Evolutionary conservation across 2,797 vertebrate species (phyloP).

Genomic region (Onychomys arenicola): DNA sequence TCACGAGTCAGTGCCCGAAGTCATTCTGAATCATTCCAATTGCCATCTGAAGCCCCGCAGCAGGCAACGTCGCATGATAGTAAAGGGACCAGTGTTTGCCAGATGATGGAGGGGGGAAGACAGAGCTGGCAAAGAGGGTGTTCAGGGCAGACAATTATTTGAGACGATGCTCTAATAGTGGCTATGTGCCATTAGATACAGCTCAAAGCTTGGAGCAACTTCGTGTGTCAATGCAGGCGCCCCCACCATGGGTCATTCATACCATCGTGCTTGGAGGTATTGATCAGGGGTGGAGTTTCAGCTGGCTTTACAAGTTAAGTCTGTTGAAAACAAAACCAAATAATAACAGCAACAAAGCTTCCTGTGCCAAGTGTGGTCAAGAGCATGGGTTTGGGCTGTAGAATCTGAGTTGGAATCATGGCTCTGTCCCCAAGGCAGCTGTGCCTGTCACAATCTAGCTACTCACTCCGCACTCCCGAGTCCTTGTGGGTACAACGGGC

Average conservation of each 20-base stretch:
- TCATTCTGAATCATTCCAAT: not conserved
- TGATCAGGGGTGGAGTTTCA: not conserved
- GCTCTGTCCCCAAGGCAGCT: not conserved
- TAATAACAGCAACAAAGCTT: not conserved
- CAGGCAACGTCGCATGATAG: not conserved
- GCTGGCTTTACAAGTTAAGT: not conserved
- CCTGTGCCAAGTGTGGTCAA: not conserved
- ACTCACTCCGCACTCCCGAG: not conserved
- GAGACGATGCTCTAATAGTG: not conserved
- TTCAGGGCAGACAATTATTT: not conserved
- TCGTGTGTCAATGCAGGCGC: not conserved
- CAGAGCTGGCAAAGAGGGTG: not conserved
- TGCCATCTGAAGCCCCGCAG: not conserved
- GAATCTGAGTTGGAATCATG: not conserved
- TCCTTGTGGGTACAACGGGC: not conserved
- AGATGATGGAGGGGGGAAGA: not conserved
- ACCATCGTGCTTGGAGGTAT: not conserved
- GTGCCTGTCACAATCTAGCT: not conserved
- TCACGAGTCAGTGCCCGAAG: not conserved
- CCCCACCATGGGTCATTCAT: not conserved
- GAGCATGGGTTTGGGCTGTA: not conserved
- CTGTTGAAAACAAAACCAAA: slow-evolving; percentile 4
- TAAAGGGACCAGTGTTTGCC: not conserved
- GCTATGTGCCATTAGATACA: not conserved
- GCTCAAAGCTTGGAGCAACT: not conserved